Evolutionary conservation across 2,888 invertebrate genomes (phyloP).

Genomic region (Baccha elongata): DNA sequence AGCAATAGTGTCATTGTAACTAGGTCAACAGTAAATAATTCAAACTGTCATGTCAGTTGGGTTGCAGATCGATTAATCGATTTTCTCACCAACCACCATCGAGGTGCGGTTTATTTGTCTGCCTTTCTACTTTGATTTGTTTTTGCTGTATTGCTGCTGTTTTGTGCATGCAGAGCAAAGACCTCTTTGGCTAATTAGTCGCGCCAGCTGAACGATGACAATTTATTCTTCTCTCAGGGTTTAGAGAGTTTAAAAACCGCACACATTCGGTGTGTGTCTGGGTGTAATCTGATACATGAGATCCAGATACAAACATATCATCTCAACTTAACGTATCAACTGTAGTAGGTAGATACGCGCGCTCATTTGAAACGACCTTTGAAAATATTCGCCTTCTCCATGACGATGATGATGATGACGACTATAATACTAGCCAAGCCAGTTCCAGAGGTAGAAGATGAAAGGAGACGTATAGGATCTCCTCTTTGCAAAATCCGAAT

Average conservation of each 20-base stretch:
- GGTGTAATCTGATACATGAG: constrained; percentile 57
- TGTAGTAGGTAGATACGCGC: constrained; percentile 55
- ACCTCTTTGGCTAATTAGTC: constrained; percentile 71
- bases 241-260: constrained; percentile 66
- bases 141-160: neutral
- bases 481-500: constrained; percentile 43
- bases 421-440: constrained; percentile 27
- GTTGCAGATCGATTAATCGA: constrained; percentile 68
- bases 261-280: neutral
- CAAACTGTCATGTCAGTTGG: constrained; percentile 43
- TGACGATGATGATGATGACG: constrained; percentile 12
- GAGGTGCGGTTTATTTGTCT: constrained; percentile 19
- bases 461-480: constrained; percentile 60
- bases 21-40: constrained; percentile 66
- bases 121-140: constrained; percentile 1
- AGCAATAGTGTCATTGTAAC: constrained; percentile 19
- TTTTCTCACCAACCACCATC: constrained; percentile 57
- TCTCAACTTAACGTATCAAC: constrained; percentile 31
- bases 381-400: constrained; percentile 74
- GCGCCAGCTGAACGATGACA: constrained; percentile 53
- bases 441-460: constrained; percentile 15
- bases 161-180: constrained; percentile 54
- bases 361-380: constrained; percentile 75
- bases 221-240: constrained; percentile 56
- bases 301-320: constrained; percentile 43